Conservation (phyloP, 2,113 vertebrate genomes). For the Synodontis membranacea region DNA sequence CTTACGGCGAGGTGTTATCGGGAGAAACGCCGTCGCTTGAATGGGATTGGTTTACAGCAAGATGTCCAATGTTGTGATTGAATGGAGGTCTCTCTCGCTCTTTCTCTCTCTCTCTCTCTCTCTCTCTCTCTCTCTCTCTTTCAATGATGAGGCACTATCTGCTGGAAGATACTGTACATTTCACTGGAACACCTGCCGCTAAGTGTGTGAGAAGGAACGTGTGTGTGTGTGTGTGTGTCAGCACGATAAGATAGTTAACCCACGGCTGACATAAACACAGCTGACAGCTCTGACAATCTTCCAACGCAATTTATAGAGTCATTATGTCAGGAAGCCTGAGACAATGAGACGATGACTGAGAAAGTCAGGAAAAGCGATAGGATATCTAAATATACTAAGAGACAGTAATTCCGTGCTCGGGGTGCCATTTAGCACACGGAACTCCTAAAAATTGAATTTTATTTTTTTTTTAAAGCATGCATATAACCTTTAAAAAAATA, state of each 20-base stretch:
- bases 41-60: background rate
- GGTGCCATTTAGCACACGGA: background rate
- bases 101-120: no score
- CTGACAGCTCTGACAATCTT: slow-evolving; percentile 31
- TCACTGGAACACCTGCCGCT: slow-evolving; percentile 13
- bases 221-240: slow-evolving; percentile 37
- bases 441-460: background rate
- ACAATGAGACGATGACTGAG: slow-evolving; percentile 30
- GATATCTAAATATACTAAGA: background rate
- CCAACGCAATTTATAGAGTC: slow-evolving; percentile 7
- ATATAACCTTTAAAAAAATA: no score
- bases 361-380: background rate
- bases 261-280: slow-evolving; percentile 26
- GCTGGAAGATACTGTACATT: background rate
- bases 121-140: no score
- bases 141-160: slow-evolving; percentile 23
- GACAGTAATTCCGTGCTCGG: background rate
- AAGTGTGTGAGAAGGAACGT: slow-evolving; percentile 21
- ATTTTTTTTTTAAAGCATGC: background rate
- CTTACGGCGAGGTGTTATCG: background rate
- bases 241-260: slow-evolving; percentile 34
- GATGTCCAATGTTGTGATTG: slow-evolving; percentile 5
- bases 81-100: no score
- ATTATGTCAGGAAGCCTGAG: slow-evolving; percentile 20
- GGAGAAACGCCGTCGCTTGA: background rate